Conservation (phyloP, 2,888 invertebrate genomes). For the Ormia ochracea region DNA sequence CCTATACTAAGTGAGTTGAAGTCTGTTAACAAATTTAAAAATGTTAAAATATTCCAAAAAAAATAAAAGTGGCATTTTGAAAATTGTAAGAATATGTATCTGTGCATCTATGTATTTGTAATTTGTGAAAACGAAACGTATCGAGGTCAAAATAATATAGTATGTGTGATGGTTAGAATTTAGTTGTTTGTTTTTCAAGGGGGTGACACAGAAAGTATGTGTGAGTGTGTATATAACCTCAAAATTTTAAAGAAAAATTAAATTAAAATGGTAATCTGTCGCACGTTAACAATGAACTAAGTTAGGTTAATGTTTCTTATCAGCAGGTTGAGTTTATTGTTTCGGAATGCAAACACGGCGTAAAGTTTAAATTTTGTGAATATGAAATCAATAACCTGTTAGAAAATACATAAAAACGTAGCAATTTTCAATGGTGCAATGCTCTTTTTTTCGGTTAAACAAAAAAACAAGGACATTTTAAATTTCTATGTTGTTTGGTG, state of each 20-base stretch:
- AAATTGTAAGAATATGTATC: too few relatives aligned
- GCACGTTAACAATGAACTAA: background rate
- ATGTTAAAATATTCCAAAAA: background rate
- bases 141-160: constrained; percentile 51
- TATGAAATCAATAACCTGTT: constrained; percentile 54
- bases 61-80: too few relatives aligned
- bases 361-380: background rate
- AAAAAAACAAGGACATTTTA: background rate
- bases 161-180: constrained; percentile 45
- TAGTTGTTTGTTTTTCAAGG: constrained; percentile 10
- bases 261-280: background rate
- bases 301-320: constrained; percentile 1
- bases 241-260: background rate
- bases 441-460: background rate
- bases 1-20: background rate
- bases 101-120: background rate
- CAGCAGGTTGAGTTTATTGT: background rate
- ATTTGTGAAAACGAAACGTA: constrained; percentile 12
- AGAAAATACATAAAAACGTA: background rate
- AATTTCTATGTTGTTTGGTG: background rate
- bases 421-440: constrained; percentile 2
- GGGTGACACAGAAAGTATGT: constrained; percentile 18
- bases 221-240: constrained; percentile 39
- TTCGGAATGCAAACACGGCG: background rate
- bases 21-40: background rate